Evolutionary conservation across 2,797 vertebrate genomes (phyloP).

Genomic region (Leuciscus waleckii): DNA sequence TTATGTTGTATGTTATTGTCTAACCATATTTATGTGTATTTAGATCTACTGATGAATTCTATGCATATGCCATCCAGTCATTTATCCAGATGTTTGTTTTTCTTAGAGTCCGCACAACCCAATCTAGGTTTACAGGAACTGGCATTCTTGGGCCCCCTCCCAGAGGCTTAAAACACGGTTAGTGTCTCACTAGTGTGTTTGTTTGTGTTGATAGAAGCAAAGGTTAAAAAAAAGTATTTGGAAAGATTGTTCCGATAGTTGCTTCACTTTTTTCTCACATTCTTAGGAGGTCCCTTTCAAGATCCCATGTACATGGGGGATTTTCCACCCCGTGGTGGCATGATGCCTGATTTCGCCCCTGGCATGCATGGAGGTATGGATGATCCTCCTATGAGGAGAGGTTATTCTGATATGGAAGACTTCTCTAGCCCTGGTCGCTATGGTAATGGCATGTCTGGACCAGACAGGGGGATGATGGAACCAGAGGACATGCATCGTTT

Average conservation of each 20-base stretch:
- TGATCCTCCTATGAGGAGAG: conserved; percentile 60
- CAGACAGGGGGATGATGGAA: conserved; percentile 62
- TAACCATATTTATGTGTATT: not conserved
- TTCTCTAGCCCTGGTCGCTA: conserved; percentile 51
- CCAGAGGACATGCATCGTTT: conserved; percentile 58
- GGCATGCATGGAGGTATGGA: conserved; percentile 39
- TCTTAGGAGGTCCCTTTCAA: conserved; percentile 61
- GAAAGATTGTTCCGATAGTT: not conserved
- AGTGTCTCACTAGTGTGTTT: conserved; percentile 17
- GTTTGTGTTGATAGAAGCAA: not conserved
- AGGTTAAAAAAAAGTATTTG: not conserved
- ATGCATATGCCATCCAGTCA: not conserved
- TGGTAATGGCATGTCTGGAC: conserved; percentile 57
- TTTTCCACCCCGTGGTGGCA: conserved; percentile 63
- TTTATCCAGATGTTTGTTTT: not conserved
- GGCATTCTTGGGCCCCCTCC: conserved; percentile 56
- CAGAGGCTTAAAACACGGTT: conserved; percentile 67
- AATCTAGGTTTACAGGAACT: conserved; percentile 55
- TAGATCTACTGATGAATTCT: not conserved
- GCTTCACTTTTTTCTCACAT: not conserved
- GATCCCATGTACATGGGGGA: conserved; percentile 68
- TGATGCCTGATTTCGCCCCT: conserved; percentile 62
- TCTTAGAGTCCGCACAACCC: conserved; percentile 72
- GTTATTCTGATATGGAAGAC: conserved; percentile 63
- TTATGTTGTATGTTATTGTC: not conserved